Conservation (phyloP, 2,888 invertebrate genomes). For the Willowsia nigromaculata region DNA sequence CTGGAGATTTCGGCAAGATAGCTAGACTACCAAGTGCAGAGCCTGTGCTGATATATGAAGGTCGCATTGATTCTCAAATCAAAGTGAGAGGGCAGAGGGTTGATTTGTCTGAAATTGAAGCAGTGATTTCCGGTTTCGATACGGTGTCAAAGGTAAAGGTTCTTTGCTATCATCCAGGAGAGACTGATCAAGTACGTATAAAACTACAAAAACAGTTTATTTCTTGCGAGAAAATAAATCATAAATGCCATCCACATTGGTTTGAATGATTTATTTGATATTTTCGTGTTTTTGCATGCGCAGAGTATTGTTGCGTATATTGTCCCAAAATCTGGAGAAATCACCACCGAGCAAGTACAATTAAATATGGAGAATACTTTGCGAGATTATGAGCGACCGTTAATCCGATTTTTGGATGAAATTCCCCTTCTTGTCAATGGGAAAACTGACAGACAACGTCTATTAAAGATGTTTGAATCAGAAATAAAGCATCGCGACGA, state of each 20-base stretch:
- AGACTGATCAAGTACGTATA: conserved; percentile 10
- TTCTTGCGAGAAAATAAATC: too few relatives aligned
- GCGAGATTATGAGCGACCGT: conserved; percentile 75
- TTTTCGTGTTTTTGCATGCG: too few relatives aligned
- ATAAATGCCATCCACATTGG: too few relatives aligned
- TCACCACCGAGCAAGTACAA: too few relatives aligned
- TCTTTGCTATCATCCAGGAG: conserved; percentile 88
- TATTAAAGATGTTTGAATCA: conserved; percentile 87
- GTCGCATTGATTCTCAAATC: conserved; percentile 82
- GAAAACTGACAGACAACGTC: conserved; percentile 90
- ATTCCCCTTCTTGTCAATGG: conserved; percentile 92
- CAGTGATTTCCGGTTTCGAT: conserved; percentile 84
- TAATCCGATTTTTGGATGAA: conserved; percentile 82
- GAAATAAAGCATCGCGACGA: conserved; percentile 78
- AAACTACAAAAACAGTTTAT: too few relatives aligned
- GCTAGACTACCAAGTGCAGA: conserved; percentile 62
- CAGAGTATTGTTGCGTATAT: too few relatives aligned
- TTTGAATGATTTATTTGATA: too few relatives aligned
- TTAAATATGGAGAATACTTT: too few relatives aligned
- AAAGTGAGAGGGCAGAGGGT: conserved; percentile 93
- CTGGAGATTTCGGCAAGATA: conserved; percentile 76
- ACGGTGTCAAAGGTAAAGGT: conserved; percentile 89
- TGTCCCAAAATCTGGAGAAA: too few relatives aligned
- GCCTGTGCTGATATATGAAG: conserved; percentile 66
- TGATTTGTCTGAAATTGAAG: conserved; percentile 57